Conservation (phyloP, 2,888 invertebrate species). For the Cistogaster globosa region DNA sequence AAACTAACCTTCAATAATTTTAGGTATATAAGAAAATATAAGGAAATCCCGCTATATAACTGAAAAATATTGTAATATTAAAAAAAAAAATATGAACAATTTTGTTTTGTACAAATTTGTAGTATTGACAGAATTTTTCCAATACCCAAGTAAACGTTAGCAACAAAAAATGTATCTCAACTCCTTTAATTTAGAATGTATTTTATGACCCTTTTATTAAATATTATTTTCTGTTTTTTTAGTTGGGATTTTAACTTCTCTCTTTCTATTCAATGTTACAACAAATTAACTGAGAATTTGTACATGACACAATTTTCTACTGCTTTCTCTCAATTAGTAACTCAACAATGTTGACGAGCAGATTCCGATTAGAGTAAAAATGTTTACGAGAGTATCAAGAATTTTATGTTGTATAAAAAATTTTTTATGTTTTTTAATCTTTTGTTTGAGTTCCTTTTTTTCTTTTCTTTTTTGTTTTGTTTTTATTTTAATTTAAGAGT, state of each 20-base stretch:
- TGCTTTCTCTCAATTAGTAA: background rate
- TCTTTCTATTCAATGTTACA: slow-evolving; percentile 20
- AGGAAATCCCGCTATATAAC: too few relatives aligned
- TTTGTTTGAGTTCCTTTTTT: slow-evolving; percentile 22
- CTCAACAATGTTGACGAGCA: slow-evolving; percentile 24
- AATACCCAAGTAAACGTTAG: background rate
- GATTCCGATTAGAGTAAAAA: background rate
- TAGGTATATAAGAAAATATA: too few relatives aligned
- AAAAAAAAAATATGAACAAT: too few relatives aligned
- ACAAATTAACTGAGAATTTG: slow-evolving; percentile 18
- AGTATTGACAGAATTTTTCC: too few relatives aligned
- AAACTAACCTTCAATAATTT: too few relatives aligned
- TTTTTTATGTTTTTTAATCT: slow-evolving; percentile 38
- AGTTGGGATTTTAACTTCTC: background rate
- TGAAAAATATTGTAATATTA: too few relatives aligned
- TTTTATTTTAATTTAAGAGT: slow-evolving; percentile 4
- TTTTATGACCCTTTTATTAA: background rate
- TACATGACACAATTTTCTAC: slow-evolving; percentile 49
- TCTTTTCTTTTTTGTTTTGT: background rate
- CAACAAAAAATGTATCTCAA: background rate
- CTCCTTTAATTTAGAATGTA: slow-evolving; percentile 18
- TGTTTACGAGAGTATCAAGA: background rate
- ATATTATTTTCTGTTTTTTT: too few relatives aligned
- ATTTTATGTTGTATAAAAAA: slow-evolving; percentile 33
- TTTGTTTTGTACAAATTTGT: too few relatives aligned